These are phyloP conservation scores for Nannoperca obscura DNA, from an alignment of 2,797 vertebrate species.

Conservation along the genomic window DNA sequence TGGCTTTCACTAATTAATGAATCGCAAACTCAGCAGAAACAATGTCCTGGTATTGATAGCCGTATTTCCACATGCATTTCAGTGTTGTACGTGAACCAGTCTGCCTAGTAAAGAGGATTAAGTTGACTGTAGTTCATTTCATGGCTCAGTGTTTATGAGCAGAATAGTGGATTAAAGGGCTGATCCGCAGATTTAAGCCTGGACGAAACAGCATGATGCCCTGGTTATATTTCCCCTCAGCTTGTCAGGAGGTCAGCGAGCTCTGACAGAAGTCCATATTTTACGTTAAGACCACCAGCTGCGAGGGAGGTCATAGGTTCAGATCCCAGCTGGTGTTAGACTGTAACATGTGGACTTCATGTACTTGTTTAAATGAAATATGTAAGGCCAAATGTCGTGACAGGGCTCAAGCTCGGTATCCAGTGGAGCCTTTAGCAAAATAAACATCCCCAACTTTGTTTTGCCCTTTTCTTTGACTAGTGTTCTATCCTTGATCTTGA, in stretches of 20 bases:
- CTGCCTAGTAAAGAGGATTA: constrained; percentile 75
- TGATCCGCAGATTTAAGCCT: constrained; percentile 67
- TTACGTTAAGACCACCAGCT: constrained; percentile 59
- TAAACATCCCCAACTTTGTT: constrained; percentile 51
- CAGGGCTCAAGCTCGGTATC: background rate
- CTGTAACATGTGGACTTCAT: constrained; percentile 41
- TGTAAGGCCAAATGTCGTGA: constrained; percentile 15
- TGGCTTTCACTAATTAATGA: constrained; percentile 75
- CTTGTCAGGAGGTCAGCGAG: constrained; percentile 47
- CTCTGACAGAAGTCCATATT: constrained; percentile 59
- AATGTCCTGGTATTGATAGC: constrained; percentile 64
- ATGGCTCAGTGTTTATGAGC: constrained; percentile 74
- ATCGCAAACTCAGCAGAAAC: constrained; percentile 74
- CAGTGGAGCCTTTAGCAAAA: constrained; percentile 17
- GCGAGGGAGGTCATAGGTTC: constrained; percentile 42
- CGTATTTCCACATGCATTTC: constrained; percentile 58
- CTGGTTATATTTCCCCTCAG: constrained; percentile 50
- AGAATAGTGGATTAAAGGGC: constrained; percentile 70
- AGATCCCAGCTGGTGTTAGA: constrained; percentile 62
- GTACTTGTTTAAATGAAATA: constrained; percentile 61
- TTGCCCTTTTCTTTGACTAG: constrained; percentile 47
- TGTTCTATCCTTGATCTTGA: constrained; percentile 74
- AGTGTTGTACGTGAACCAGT: constrained; percentile 29
- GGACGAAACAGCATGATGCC: constrained; percentile 49
- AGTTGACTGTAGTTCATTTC: constrained; percentile 71